Percentiles rank a stretch among this genome's conserved stretches.
These are phyloP conservation scores for Sicus ferrugineus DNA, from an alignment of 2,888 invertebrate genomes.

Conservation along the genomic window DNA sequence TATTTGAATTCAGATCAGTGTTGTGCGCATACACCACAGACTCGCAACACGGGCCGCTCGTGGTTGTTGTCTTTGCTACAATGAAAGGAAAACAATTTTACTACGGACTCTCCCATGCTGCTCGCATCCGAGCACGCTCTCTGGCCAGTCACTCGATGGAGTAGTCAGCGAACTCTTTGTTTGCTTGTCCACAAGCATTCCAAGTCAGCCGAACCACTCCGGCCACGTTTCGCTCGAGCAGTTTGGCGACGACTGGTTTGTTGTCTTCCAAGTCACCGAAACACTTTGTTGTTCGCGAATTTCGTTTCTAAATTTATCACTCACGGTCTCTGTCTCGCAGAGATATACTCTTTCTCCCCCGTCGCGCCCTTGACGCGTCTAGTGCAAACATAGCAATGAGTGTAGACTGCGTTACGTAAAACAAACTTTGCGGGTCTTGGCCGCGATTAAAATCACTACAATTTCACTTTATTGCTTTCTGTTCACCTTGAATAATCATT, in stretches of 20 bases:
- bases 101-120: neutral
- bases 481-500: neutral
- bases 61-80: conserved; percentile 32
- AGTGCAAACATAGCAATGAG: neutral
- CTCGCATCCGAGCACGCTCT: too few species aligned
- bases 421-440: neutral
- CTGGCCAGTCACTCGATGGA: too few species aligned
- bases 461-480: neutral
- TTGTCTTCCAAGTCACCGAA: conserved; percentile 35
- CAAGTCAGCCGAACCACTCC: too few species aligned
- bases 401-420: conserved; percentile 24
- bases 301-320: conserved; percentile 38
- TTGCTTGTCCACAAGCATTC: neutral
- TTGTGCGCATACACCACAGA: neutral
- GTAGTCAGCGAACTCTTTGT: too few species aligned
- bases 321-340: conserved; percentile 40
- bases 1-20: conserved; percentile 14
- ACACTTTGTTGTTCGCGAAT: conserved; percentile 30
- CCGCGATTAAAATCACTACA: neutral
- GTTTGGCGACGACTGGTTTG: neutral
- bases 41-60: neutral
- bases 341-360: conserved; percentile 2
- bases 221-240: neutral
- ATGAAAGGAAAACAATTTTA: neutral
- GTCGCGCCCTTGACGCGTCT: conserved; percentile 33